Conservation (phyloP, 2,797 vertebrate species). For the Lates japonicus region DNA sequence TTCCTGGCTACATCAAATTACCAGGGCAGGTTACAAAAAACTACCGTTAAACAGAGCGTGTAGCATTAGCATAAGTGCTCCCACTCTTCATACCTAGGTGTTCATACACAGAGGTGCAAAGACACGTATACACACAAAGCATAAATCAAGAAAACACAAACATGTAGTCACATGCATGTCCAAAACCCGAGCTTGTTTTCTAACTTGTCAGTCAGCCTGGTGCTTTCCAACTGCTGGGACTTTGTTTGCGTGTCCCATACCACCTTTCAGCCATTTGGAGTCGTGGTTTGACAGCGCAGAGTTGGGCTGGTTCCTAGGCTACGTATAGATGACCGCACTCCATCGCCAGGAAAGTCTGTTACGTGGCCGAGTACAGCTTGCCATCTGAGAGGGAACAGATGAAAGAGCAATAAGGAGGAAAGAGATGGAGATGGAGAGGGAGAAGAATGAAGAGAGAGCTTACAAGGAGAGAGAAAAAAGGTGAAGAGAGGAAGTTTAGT, state of each 20-base stretch:
- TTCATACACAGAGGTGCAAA: conserved; percentile 31
- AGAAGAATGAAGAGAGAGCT: conserved; percentile 20
- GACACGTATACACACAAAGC: conserved; percentile 25
- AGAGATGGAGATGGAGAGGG: conserved; percentile 37
- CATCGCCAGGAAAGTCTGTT: conserved; percentile 98
- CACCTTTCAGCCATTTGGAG: conserved; percentile 99
- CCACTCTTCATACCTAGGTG: conserved; percentile 39
- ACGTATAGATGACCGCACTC: conserved; percentile 98
- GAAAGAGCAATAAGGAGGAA: conserved; percentile 57
- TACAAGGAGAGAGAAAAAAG: conserved; percentile 36
- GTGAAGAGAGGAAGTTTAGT: conserved; percentile 57
- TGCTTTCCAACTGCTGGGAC: conserved; percentile 33
- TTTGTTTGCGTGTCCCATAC: conserved; percentile 62
- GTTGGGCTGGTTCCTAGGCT: conserved; percentile 99
- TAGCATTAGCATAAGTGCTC: conserved; percentile 68
- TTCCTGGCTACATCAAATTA: conserved; percentile 69
- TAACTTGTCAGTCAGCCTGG: conserved; percentile 43
- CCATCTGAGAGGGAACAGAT: conserved; percentile 88
- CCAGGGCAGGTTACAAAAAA: conserved; percentile 65
- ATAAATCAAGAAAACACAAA: conserved; percentile 41
- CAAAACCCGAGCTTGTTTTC: conserved; percentile 59
- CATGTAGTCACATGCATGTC: conserved; percentile 36
- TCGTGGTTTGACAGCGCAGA: conserved; percentile 97
- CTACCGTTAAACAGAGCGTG: conserved; percentile 62
- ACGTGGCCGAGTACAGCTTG: conserved; percentile 99